phyloP scores from a whole-genome alignment of 92 coral and sea anemone genomes.

The Nematostella vectensis region DNA sequence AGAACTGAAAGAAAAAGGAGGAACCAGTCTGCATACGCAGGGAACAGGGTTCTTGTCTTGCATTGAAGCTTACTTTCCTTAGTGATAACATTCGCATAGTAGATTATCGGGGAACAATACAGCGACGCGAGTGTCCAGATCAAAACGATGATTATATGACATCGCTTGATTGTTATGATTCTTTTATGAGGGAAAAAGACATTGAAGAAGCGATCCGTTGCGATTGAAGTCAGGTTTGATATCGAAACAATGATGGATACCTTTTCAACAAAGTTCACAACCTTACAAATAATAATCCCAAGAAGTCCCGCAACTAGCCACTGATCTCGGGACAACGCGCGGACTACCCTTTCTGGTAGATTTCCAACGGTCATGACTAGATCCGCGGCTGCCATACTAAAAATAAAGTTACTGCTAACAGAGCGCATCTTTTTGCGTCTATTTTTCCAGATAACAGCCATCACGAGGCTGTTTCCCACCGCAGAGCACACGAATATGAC shows the following conservation, averaged over 20 bases:
- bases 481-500: constrained; percentile 16
- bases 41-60: constrained; percentile 39
- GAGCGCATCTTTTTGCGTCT: constrained; percentile 39
- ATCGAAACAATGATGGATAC: constrained; percentile 37
- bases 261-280: constrained; percentile 47
- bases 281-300: constrained; percentile 39
- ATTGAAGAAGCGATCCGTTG: constrained; percentile 49
- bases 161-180: constrained; percentile 22
- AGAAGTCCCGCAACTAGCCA: constrained; percentile 33
- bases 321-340: constrained; percentile 26
- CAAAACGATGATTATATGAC: constrained; percentile 19
- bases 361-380: constrained; percentile 36
- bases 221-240: constrained; percentile 40
- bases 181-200: constrained; percentile 36
- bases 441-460: constrained; percentile 28
- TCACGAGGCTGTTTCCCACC: constrained; percentile 34
- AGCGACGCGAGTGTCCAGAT: constrained; percentile 30
- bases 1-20: constrained; percentile 26
- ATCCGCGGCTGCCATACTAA: constrained; percentile 38
- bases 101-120: constrained; percentile 32
- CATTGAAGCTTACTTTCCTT: constrained; percentile 16
- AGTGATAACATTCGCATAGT: constrained; percentile 29
- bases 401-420: constrained; percentile 29
- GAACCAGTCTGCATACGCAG: constrained; percentile 39
- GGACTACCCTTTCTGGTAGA: constrained; percentile 35